These are phyloP conservation scores for Ciconia stormi DNA, from an alignment of 2,113 vertebrate genomes.

Conservation along the genomic window DNA sequence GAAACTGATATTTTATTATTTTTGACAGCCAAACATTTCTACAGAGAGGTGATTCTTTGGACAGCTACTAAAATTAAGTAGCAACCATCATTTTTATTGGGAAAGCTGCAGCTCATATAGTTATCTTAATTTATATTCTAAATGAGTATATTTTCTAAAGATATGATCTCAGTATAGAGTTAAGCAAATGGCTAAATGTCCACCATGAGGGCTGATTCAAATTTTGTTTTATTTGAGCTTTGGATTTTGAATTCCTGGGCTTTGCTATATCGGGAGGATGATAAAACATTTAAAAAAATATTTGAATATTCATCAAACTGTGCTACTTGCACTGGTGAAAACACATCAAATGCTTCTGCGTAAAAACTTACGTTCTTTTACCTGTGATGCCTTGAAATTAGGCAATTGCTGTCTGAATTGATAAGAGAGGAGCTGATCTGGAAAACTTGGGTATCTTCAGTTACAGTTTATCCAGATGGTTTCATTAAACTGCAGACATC, in stretches of 20 bases:
- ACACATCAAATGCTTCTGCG: neutral
- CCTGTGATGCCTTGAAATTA: neutral
- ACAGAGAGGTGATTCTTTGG: neutral
- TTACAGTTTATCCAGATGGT: neutral
- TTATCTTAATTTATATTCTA: neutral
- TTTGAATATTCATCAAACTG: neutral
- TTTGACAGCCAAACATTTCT: neutral
- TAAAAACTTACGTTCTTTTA: neutral
- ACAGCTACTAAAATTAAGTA: neutral
- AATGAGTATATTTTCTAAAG: neutral
- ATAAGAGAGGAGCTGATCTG: neutral
- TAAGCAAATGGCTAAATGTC: neutral
- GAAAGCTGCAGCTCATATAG: neutral
- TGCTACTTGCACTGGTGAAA: neutral
- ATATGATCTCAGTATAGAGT: neutral
- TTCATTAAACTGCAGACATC: neutral
- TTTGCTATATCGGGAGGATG: neutral
- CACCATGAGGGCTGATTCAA: neutral
- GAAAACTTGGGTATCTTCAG: neutral
- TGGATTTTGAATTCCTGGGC: neutral
- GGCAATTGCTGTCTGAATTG: neutral
- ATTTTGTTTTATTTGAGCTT: neutral
- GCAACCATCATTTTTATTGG: neutral
- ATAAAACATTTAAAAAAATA: neutral
- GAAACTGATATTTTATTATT: neutral